Evolutionary conservation across 2,888 invertebrate genomes (phyloP).

Genomic region (Acleris literana): DNA sequence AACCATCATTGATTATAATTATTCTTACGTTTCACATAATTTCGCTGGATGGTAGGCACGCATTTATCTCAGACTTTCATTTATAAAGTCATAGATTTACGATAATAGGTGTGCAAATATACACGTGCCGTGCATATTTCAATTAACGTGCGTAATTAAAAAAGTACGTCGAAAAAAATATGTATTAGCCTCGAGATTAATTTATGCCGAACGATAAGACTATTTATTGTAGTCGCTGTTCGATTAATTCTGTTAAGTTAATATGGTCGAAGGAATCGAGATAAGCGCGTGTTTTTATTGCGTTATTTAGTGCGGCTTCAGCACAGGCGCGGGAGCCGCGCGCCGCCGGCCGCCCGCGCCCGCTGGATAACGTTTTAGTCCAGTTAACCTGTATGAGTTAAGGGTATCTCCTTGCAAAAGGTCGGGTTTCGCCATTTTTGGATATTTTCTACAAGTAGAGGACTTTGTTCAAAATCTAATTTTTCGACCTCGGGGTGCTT

Average conservation of each 20-base stretch:
- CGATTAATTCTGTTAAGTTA: conserved; percentile 69
- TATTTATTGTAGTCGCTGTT: conserved; percentile 71
- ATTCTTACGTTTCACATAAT: background rate
- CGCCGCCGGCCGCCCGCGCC: too few species aligned
- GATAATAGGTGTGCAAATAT: conserved; percentile 44
- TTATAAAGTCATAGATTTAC: conserved; percentile 32
- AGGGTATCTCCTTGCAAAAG: too few species aligned
- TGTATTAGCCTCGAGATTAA: conserved; percentile 73
- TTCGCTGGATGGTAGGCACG: conserved; percentile 12
- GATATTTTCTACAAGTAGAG: too few species aligned
- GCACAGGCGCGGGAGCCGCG: too few species aligned
- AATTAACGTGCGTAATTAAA: conserved; percentile 80
- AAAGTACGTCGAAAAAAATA: conserved; percentile 67
- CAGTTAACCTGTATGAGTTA: too few species aligned
- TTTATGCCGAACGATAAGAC: conserved; percentile 74
- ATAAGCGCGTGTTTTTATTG: conserved; percentile 55
- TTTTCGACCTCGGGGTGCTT: too few species aligned
- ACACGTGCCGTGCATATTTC: conserved; percentile 61
- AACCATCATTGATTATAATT: too few species aligned
- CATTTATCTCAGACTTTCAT: conserved; percentile 26
- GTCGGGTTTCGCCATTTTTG: too few species aligned
- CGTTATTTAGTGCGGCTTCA: conserved; percentile 42
- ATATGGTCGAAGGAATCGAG: conserved; percentile 54
- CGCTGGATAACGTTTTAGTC: too few species aligned
- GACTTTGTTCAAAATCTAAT: too few species aligned